Evolutionary conservation across 2,113 vertebrate species (phyloP).

Genomic region (Pavo muticus): DNA sequence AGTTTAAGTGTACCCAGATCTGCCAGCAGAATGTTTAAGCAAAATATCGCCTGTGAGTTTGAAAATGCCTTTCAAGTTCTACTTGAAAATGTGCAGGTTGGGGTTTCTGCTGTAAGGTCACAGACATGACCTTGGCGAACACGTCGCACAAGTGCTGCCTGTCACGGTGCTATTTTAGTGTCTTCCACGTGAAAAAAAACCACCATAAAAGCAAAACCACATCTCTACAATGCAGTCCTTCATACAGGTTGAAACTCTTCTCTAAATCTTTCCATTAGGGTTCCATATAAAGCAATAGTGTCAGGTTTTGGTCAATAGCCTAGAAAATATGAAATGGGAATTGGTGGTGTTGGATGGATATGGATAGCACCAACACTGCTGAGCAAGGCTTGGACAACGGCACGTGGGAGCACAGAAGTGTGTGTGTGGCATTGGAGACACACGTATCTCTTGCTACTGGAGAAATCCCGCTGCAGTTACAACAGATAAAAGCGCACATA

Average conservation of each 20-base stretch:
- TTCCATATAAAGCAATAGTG: background rate
- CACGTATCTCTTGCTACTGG: background rate
- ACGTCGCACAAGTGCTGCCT: background rate
- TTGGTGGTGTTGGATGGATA: background rate
- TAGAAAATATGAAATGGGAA: background rate
- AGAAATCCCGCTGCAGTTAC: background rate
- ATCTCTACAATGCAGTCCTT: background rate
- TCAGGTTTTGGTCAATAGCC: background rate
- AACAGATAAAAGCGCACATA: background rate
- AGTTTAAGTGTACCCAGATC: conserved; percentile 63
- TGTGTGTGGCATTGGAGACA: no score
- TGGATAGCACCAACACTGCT: background rate
- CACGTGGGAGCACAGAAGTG: background rate
- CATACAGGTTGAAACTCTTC: background rate
- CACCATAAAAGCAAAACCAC: background rate
- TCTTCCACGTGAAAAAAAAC: background rate
- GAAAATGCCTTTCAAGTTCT: background rate
- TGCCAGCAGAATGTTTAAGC: conserved; percentile 29
- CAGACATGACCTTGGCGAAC: background rate
- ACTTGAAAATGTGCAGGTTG: background rate
- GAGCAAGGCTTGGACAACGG: background rate
- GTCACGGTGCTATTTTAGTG: background rate
- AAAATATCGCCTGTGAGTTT: conserved; percentile 31
- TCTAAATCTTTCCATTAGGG: background rate
- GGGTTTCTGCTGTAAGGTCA: background rate